Percentiles rank a stretch among this genome's conserved stretches.
Conservation (phyloP, 2,888 invertebrate species). For the Terebella lapidaria region DNA sequence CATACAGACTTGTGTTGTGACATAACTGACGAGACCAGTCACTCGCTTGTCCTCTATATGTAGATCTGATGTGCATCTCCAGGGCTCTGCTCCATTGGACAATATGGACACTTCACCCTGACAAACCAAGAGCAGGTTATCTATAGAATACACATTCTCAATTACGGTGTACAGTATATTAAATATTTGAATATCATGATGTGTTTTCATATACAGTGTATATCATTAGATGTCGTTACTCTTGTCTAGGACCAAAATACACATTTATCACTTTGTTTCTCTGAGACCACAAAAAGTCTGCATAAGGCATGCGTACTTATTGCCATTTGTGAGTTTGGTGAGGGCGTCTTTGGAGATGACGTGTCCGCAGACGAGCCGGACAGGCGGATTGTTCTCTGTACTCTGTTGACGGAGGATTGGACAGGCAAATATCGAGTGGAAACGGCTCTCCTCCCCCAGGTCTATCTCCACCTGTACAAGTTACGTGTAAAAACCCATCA, state of each 20-base stretch:
- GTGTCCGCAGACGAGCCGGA: constrained; percentile 94
- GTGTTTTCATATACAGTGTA: not conserved
- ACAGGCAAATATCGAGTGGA: constrained; percentile 98
- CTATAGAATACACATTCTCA: not conserved
- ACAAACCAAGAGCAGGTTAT: constrained; percentile 35
- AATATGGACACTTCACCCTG: constrained; percentile 98
- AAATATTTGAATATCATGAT: too few relatives aligned
- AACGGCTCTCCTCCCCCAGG: constrained; percentile 81
- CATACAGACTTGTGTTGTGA: too few relatives aligned
- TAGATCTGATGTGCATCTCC: constrained; percentile 86
- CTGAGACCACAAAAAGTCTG: too few relatives aligned
- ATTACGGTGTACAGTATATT: too few relatives aligned
- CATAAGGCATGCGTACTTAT: constrained; percentile 71
- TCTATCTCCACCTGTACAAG: constrained; percentile 82
- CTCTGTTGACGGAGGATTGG: constrained; percentile 96
- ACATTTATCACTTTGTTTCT: not conserved
- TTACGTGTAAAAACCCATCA: too few relatives aligned
- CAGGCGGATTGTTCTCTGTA: constrained; percentile 92
- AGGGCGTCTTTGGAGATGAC: constrained; percentile 96
- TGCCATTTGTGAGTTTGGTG: constrained; percentile 85
- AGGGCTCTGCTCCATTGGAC: constrained; percentile 92
- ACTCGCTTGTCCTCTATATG: too few relatives aligned
- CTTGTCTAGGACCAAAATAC: not conserved
- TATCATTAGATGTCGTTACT: not conserved
- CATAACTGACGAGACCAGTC: too few relatives aligned